These are phyloP conservation scores for Drosophila histrio DNA, from an alignment of 2,888 invertebrate species.

Conservation along the genomic window DNA sequence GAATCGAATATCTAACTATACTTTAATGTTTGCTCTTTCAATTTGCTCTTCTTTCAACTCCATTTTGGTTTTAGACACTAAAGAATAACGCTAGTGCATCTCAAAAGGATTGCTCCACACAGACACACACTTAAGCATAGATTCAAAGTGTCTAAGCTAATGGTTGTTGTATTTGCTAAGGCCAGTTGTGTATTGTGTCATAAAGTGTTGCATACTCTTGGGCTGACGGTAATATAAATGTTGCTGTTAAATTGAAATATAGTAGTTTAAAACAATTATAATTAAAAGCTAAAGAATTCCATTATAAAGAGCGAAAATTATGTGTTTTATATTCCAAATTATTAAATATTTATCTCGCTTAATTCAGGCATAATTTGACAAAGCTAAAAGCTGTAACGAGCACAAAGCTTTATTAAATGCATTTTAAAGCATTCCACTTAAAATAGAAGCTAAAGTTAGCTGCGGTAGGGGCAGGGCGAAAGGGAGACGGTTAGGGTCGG, in stretches of 20 bases:
- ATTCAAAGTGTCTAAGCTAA: neutral
- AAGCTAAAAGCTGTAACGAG: neutral
- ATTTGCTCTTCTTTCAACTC: too few relatives aligned
- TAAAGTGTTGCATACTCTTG: slow-evolving; percentile 2
- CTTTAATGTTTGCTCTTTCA: too few relatives aligned
- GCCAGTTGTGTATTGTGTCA: neutral
- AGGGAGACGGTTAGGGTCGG: neutral
- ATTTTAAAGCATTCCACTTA: neutral
- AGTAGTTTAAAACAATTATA: too few relatives aligned
- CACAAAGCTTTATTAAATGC: neutral
- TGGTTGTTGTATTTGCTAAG: neutral
- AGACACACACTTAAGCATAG: neutral
- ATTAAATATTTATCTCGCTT: neutral
- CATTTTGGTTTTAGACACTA: neutral
- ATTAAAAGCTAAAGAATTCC: neutral
- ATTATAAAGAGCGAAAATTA: neutral
- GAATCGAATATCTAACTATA: too few relatives aligned
- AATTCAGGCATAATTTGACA: neutral
- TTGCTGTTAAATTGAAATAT: neutral
- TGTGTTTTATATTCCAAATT: neutral
- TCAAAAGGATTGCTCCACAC: too few relatives aligned
- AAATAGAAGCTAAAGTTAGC: neutral
- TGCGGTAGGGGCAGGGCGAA: neutral
- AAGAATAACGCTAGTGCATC: too few relatives aligned
- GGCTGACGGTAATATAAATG: neutral